Conservation (phyloP, 2,888 invertebrate genomes). For the Ochropleura plecta region DNA sequence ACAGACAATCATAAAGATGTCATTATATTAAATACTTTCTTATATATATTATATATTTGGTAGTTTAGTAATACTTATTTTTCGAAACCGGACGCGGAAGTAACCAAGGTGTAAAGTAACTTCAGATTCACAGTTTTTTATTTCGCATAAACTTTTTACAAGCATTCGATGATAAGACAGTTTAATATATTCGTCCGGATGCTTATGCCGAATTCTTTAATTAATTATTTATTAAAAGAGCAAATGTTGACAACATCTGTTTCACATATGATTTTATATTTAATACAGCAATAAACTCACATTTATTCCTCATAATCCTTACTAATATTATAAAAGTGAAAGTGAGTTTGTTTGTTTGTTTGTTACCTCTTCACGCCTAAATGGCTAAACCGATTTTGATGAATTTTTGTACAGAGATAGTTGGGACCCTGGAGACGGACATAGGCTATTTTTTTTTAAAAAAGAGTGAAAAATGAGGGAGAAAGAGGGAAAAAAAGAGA, state of each 20-base stretch:
- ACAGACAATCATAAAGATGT: neutral
- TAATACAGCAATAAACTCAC: neutral
- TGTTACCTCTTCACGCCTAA: no score
- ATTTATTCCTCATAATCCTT: neutral
- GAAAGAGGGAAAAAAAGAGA: no score
- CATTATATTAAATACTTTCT: neutral
- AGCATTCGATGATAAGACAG: neutral
- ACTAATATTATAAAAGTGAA: no score
- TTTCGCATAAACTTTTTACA: neutral
- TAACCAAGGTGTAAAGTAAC: neutral
- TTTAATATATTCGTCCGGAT: neutral
- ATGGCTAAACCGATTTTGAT: no score
- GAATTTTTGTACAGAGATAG: no score
- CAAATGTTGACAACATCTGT: neutral
- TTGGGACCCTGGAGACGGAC: no score
- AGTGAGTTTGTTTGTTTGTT: no score
- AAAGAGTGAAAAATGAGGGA: no score
- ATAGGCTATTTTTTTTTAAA: no score
- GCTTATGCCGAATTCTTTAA: neutral
- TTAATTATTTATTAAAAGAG: neutral
- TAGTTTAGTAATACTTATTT: no score
- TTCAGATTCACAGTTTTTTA: neutral
- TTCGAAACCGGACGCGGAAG: neutral
- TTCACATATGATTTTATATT: neutral
- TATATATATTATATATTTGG: no score